Evolutionary conservation across 2,797 vertebrate genomes (phyloP).

Genomic region (Echeneis naucrates): DNA sequence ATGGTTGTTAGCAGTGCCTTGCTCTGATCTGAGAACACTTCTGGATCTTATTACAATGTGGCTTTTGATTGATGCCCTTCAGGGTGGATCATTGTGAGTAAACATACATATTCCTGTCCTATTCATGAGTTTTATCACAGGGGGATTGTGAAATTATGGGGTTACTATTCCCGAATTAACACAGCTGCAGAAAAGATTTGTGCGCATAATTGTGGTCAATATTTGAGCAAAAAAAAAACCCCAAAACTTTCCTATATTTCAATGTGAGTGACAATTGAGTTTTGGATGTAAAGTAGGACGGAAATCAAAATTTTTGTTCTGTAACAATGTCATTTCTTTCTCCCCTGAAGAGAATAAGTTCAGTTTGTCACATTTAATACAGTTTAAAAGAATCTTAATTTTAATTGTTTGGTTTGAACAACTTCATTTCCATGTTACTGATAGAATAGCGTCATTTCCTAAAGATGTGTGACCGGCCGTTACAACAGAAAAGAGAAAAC

Average conservation of each 20-base stretch:
- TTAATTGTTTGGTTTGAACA: neutral
- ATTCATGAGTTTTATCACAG: conserved; percentile 44
- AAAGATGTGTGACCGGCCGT: neutral
- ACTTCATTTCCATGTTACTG: neutral
- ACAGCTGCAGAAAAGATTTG: neutral
- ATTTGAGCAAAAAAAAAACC: neutral
- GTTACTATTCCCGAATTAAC: conserved; percentile 34
- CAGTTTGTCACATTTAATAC: neutral
- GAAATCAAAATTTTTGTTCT: neutral
- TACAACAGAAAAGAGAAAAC: neutral
- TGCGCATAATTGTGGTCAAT: conserved; percentile 8
- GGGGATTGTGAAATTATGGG: conserved; percentile 33
- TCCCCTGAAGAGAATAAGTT: neutral
- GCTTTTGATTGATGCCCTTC: conserved; percentile 77
- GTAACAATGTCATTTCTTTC: neutral
- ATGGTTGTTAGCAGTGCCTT: conserved; percentile 75
- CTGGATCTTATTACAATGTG: conserved; percentile 76
- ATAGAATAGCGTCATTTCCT: neutral
- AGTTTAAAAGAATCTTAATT: neutral
- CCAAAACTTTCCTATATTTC: conserved; percentile 1
- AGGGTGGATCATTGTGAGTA: conserved; percentile 62
- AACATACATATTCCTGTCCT: conserved; percentile 63
- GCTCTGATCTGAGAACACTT: conserved; percentile 76
- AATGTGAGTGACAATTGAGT: neutral
- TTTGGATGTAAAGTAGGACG: conserved; percentile 3